Evolutionary conservation across 2,888 invertebrate species (phyloP).

Genomic region (Gibbula magus): DNA sequence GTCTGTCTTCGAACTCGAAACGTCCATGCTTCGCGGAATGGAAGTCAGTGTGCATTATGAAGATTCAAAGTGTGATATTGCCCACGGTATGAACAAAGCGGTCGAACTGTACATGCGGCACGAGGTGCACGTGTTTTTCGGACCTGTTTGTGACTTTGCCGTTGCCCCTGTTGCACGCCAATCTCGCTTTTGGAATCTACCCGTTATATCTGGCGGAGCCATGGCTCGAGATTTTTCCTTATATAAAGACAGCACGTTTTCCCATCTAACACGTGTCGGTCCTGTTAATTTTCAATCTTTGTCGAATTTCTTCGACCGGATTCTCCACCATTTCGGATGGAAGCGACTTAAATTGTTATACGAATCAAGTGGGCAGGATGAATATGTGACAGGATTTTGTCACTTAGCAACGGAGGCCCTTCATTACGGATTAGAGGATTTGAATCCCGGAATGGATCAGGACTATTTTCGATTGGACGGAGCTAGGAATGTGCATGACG

Average conservation of each 20-base stretch:
- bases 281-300: conserved; percentile 52
- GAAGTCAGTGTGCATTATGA: conserved; percentile 47
- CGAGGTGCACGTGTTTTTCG: conserved; percentile 63
- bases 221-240: conserved; percentile 59
- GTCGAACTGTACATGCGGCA: conserved; percentile 56
- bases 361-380: conserved; percentile 84
- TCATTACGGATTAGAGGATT: conserved; percentile 76
- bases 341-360: conserved; percentile 80
- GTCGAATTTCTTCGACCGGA: conserved; percentile 29
- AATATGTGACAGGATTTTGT: conserved; percentile 82
- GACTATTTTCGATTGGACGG: conserved; percentile 41
- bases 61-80: conserved; percentile 56
- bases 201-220: conserved; percentile 83
- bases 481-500: conserved; percentile 35
- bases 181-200: conserved; percentile 85
- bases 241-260: conserved; percentile 78
- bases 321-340: conserved; percentile 35
- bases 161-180: conserved; percentile 91
- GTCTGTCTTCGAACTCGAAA: conserved; percentile 55
- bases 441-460: conserved; percentile 30
- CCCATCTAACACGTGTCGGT: conserved; percentile 81
- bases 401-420: conserved; percentile 85
- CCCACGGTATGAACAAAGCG: conserved; percentile 59
- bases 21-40: conserved; percentile 19
- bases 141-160: conserved; percentile 78